A percentile compares a stretch with the other conserved stretches of the same genome.
Conservation (phyloP, 2,797 vertebrate genomes). For the Brachymystax lenok region DNA sequence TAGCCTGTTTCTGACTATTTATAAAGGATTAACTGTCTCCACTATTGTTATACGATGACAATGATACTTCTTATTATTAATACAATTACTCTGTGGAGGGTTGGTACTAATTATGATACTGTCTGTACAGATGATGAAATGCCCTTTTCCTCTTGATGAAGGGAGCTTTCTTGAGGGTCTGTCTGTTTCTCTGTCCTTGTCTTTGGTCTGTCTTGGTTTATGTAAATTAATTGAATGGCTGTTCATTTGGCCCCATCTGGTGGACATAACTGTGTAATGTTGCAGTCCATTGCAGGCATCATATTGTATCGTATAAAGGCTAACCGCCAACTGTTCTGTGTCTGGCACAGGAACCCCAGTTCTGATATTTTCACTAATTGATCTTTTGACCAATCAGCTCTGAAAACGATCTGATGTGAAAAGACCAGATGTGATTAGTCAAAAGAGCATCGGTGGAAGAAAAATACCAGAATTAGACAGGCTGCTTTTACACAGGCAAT, state of each 20-base stretch:
- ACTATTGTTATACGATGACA: slow-evolving; percentile 58
- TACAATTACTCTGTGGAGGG: slow-evolving; percentile 63
- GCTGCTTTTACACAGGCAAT: too few species aligned
- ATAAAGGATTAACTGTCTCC: slow-evolving; percentile 58
- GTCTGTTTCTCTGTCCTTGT: slow-evolving; percentile 58
- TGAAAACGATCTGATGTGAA: too few species aligned
- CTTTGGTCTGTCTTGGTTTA: slow-evolving; percentile 13
- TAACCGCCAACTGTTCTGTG: background rate
- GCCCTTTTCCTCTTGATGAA: slow-evolving; percentile 55
- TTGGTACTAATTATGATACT: slow-evolving; percentile 61
- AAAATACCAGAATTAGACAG: too few species aligned
- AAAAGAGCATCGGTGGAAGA: too few species aligned
- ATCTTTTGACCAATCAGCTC: too few species aligned
- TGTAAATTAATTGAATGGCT: slow-evolving; percentile 35
- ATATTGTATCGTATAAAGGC: slow-evolving; percentile 40
- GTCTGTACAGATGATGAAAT: slow-evolving; percentile 66
- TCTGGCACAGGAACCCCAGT: background rate
- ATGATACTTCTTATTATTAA: slow-evolving; percentile 41
- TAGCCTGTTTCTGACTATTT: slow-evolving; percentile 76
- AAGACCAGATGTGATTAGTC: too few species aligned
- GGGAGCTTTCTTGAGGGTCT: slow-evolving; percentile 66
- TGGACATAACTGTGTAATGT: slow-evolving; percentile 50
- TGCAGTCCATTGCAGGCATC: slow-evolving; percentile 21
- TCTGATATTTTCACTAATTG: too few species aligned
- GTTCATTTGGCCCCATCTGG: slow-evolving; percentile 66